Evolutionary conservation across 2,113 vertebrate genomes (phyloP), one percentile per base, ranked within the genome.

Genomic region (Alexandromys fortis): DNA sequence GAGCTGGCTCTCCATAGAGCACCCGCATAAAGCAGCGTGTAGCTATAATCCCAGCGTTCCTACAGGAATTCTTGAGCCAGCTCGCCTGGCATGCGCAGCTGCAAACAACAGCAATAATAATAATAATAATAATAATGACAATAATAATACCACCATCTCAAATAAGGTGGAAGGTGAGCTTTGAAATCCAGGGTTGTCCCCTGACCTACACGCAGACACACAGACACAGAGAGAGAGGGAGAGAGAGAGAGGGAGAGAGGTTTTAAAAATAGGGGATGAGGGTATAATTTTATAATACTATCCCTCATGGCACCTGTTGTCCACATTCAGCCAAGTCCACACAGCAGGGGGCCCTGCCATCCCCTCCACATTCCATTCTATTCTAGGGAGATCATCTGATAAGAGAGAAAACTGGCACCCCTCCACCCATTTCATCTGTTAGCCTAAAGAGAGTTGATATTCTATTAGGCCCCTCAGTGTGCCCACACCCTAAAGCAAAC

Each of bases 211-310:
- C 77, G 17, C 28, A 28, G 12, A 78, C 38, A 45, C 73, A 76
- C 13, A 77, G 42, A 47, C 12, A 47, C 42, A 45, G 42, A 42
- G 42, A 49, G 28, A 67, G 65, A 67, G 28, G 33, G 65, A 12
- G 63, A 12, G 24, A 13, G 19, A 52, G 49, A 7, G 70, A 19
- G 6, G 19, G 65, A 58, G 55, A 58, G 17, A 58, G 16, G 42
- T 28, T 61, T 82, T 58, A 58, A 63, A 82, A 83, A 83, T 83
- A 83, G n/a, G 90, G n/a, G n/a, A 86, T 1, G 49, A 89, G 21
- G 7, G 24, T 42, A 12, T n/a, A n/a, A 7, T 49, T 91, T 68
- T 73, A 3, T 6, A 75, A 12, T 14, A 14, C 86, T 24, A 11
- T 82, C 58, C 42, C 67, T 4, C 30, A 5, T 2, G 1, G 49